Conservation (phyloP, 2,888 invertebrate genomes). For the Gandaritis pyraliata region DNA sequence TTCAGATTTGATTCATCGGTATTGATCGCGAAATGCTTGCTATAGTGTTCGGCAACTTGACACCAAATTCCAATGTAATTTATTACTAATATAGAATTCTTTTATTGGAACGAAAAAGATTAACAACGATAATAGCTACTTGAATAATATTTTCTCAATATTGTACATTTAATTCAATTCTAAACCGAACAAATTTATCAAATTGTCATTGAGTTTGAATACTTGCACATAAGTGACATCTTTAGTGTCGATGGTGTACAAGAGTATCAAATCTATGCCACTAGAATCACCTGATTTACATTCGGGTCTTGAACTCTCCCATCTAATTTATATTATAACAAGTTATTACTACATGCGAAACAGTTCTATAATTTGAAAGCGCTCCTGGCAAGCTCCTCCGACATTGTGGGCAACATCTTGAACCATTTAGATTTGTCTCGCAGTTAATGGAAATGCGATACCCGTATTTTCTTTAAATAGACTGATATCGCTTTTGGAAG, state of each 20-base stretch:
- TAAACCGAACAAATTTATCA: too few relatives aligned
- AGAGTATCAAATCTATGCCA: too few relatives aligned
- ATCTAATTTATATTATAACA: constrained; percentile 46
- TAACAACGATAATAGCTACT: too few relatives aligned
- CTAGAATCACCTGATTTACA: constrained; percentile 11
- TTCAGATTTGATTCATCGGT: constrained; percentile 45
- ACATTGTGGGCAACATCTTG: constrained; percentile 42
- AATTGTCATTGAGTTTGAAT: too few relatives aligned
- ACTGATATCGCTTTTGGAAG: constrained; percentile 7
- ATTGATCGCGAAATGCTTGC: constrained; percentile 35
- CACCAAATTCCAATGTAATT: not conserved
- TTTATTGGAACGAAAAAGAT: too few relatives aligned
- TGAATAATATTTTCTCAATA: too few relatives aligned
- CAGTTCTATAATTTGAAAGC: constrained; percentile 50
- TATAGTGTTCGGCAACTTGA: constrained; percentile 30
- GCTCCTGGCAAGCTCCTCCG: constrained; percentile 44
- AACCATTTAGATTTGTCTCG: constrained; percentile 32
- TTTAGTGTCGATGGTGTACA: too few relatives aligned
- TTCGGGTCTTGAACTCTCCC: constrained; percentile 36
- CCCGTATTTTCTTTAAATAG: constrained; percentile 19
- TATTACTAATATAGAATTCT: not conserved
- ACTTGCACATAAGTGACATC: too few relatives aligned
- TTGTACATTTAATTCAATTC: too few relatives aligned
- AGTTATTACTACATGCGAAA: constrained; percentile 48
- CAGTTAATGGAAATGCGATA: constrained; percentile 21